Evolutionary conservation across 2,888 invertebrate genomes (phyloP).

Genomic region (Ctena decussata): DNA sequence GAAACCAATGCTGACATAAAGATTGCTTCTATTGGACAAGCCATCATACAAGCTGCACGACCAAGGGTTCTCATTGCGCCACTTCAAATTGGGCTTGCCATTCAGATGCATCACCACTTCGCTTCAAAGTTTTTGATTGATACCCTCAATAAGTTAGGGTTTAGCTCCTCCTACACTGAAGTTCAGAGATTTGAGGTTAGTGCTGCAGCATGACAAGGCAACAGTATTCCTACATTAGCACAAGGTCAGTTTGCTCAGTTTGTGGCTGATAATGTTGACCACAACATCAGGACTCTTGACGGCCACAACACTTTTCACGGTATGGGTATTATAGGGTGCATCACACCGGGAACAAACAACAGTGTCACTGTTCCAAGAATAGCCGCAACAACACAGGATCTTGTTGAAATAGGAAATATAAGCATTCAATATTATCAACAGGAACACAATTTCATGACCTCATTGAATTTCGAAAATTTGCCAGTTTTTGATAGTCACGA

Average conservation of each 20-base stretch:
- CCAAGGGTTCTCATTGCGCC: constrained; percentile 63
- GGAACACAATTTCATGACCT: not conserved
- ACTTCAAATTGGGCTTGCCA: constrained; percentile 64
- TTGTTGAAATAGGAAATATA: constrained; percentile 22
- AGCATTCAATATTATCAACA: constrained; percentile 21
- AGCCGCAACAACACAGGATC: not conserved
- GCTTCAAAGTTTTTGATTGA: constrained; percentile 71
- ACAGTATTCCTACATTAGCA: too few species aligned
- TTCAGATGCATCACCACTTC: constrained; percentile 71
- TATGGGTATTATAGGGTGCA: constrained; percentile 57
- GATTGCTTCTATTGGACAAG: constrained; percentile 45
- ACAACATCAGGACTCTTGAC: constrained; percentile 70
- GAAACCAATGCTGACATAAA: too few species aligned
- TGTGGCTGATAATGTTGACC: constrained; percentile 77
- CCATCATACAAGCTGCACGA: constrained; percentile 64
- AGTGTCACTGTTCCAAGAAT: constrained; percentile 19
- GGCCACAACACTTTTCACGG: constrained; percentile 66
- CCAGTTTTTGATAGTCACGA: not conserved
- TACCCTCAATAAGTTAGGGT: constrained; percentile 64
- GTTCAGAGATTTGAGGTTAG: constrained; percentile 50
- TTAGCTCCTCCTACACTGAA: constrained; percentile 63
- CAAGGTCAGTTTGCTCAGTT: constrained; percentile 65
- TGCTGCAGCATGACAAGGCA: constrained; percentile 42
- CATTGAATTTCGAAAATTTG: not conserved
- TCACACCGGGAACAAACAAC: constrained; percentile 32